A percentile compares a stretch with the other conserved stretches of the same genome.
These are phyloP conservation scores for Vireo altiloquus DNA, from an alignment of 2,113 vertebrate genomes.

Conservation along the genomic window DNA sequence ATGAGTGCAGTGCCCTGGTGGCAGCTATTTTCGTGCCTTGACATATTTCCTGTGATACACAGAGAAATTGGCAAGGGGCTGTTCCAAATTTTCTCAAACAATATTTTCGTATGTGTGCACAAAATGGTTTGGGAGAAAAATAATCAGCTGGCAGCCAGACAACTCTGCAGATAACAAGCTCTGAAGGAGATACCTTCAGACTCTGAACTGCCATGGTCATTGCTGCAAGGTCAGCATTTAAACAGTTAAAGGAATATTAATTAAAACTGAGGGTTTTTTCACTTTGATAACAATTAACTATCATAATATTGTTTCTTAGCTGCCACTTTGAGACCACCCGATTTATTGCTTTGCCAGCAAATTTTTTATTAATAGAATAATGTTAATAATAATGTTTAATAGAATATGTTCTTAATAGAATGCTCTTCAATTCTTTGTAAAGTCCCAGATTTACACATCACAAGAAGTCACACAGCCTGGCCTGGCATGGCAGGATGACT, in stretches of 20 bases:
- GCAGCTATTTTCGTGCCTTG: not conserved
- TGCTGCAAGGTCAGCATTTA: not conserved
- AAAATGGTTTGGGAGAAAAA: not conserved
- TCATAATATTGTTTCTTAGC: not conserved
- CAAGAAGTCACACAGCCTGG: not conserved
- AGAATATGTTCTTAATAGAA: not conserved
- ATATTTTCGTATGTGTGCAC: not conserved
- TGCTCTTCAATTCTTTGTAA: not conserved
- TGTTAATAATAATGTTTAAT: no score
- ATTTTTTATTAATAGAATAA: no score
- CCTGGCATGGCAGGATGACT: not conserved
- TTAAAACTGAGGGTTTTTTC: fast-evolving
- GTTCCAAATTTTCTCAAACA: not conserved
- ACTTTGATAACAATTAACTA: not conserved
- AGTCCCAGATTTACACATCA: not conserved
- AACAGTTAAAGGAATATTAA: not conserved
- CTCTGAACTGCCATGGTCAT: not conserved
- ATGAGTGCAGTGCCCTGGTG: not conserved
- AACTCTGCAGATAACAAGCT: not conserved
- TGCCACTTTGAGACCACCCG: not conserved
- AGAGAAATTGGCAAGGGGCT: not conserved
- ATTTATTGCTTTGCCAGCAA: not conserved
- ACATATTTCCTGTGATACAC: not conserved
- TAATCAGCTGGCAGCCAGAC: not conserved
- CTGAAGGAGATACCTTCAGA: not conserved